Base-by-base conservation (phyloP, 2,888 invertebrate species). In the Slavum lentiscoides region DNA sequence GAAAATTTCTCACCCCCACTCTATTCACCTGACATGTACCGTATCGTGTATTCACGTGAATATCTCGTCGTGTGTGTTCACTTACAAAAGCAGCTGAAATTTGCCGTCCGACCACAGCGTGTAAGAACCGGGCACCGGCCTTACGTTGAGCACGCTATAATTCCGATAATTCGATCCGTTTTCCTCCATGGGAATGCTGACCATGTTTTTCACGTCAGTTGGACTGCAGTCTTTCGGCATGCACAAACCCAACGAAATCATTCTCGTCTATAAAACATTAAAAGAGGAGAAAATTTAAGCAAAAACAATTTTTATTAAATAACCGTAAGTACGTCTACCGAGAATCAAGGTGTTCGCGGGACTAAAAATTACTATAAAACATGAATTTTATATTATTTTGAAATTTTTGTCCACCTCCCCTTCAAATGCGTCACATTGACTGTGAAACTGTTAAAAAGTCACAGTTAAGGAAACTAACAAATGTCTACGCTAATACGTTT, bases 181-280 rank as follows among this genome's bases (percentile, higher is more conserved):
- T 9, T 84, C 82, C 21, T 82, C 82, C n/a, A 83, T 83, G 0
- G 83, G 64, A n/a, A 84, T 73, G 59, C 83, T 87, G 83, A 92
- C 87, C 82, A 93, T 87, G 13, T 86, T 86, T 21, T 87, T 86
- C n/a, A 93, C 90, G 82, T 92, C 92, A 5, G 87, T 86, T 9
- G 90, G 89, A 9, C 89, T 87, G 85, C 94, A 94, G 9, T 90
- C 88, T 74, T 89, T 88, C 19, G 94, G 94, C 77, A 94, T 87
- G 85, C 94, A 94, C 19, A 93, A 87, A 0, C 94, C 94, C 8
- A 94, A 88, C 85, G 93, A 91, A 68, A 94, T 87, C 6, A 91
- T 89, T 85, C 92, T 90, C 59, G 90, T 89, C 93, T 94, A n/a
- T n/a, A 86, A 49, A 82, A 82, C 53, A 67, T 21, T 7, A 66